Percentiles rank a stretch among this genome's conserved stretches.
Conservation (phyloP, 2,888 invertebrate genomes). For the Selenia dentaria region DNA sequence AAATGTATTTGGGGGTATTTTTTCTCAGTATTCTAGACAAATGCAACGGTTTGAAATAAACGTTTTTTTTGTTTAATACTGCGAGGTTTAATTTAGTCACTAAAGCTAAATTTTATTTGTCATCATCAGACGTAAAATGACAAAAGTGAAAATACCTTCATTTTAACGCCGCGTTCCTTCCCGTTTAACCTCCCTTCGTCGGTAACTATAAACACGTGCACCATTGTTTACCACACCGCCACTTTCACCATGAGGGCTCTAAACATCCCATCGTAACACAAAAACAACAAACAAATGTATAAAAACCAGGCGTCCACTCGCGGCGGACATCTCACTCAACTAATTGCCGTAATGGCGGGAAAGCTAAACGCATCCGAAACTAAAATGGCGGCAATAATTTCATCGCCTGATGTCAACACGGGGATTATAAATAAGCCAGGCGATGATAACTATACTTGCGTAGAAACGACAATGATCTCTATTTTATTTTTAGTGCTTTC, state of each 20-base stretch:
- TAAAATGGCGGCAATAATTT: constrained; percentile 76
- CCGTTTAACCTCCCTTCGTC: background rate
- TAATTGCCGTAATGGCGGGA: constrained; percentile 81
- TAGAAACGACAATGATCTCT: constrained; percentile 74
- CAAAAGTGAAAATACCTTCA: too few relatives aligned
- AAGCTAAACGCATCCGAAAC: constrained; percentile 69
- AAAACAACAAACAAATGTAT: constrained; percentile 59
- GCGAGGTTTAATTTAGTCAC: too few relatives aligned
- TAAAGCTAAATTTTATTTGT: too few relatives aligned
- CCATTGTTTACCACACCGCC: constrained; percentile 23
- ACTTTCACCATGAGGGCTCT: constrained; percentile 27
- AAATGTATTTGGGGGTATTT: too few relatives aligned
- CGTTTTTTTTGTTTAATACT: too few relatives aligned
- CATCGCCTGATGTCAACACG: constrained; percentile 67
- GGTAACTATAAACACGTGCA: constrained; percentile 4
- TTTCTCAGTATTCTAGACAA: too few relatives aligned
- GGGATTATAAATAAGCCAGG: constrained; percentile 76
- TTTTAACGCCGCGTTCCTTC: background rate
- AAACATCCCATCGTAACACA: constrained; percentile 27
- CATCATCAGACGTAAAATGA: too few relatives aligned
- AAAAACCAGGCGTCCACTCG: constrained; percentile 68
- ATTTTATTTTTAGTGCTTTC: constrained; percentile 61
- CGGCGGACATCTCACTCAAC: constrained; percentile 82
- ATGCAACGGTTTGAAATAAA: too few relatives aligned
- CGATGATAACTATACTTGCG: constrained; percentile 78